These are phyloP conservation scores for Remorina albescens DNA, from an alignment of 2,797 vertebrate genomes.

Conservation along the genomic window DNA sequence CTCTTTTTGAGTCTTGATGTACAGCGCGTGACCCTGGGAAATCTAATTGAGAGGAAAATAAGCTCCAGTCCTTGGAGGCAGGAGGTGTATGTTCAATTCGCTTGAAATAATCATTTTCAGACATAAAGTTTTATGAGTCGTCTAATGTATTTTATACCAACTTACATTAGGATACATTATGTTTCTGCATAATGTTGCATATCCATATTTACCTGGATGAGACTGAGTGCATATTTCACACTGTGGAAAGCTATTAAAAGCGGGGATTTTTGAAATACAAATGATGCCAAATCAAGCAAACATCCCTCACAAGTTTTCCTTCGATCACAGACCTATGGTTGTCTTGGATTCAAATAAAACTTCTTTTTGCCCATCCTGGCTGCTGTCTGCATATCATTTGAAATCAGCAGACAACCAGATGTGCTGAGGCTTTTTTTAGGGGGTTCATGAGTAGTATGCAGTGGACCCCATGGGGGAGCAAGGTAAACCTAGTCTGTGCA, in stretches of 20 bases:
- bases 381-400: constrained; percentile 38
- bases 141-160: background rate
- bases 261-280: constrained; percentile 9
- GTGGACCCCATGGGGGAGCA: constrained; percentile 21
- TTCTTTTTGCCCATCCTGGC: constrained; percentile 32
- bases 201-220: background rate
- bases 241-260: constrained; percentile 2
- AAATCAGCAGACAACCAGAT: constrained; percentile 64
- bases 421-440: constrained; percentile 19
- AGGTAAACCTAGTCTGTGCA: constrained; percentile 27
- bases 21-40: constrained; percentile 32
- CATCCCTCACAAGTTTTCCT: constrained; percentile 9
- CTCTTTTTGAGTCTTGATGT: constrained; percentile 26
- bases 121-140: constrained; percentile 36
- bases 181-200: background rate
- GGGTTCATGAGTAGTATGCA: constrained; percentile 16
- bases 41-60: constrained; percentile 34
- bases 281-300: constrained; percentile 52
- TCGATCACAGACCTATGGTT: constrained; percentile 18
- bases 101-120: constrained; percentile 36
- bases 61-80: constrained; percentile 6
- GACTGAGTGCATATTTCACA: constrained; percentile 16
- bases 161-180: background rate
- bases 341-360: constrained; percentile 36
- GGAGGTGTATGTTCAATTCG: constrained; percentile 23